phyloP scores from a whole-genome alignment of 2,113 vertebrate genomes.

The Rhinolophus ferrumequinum region DNA sequence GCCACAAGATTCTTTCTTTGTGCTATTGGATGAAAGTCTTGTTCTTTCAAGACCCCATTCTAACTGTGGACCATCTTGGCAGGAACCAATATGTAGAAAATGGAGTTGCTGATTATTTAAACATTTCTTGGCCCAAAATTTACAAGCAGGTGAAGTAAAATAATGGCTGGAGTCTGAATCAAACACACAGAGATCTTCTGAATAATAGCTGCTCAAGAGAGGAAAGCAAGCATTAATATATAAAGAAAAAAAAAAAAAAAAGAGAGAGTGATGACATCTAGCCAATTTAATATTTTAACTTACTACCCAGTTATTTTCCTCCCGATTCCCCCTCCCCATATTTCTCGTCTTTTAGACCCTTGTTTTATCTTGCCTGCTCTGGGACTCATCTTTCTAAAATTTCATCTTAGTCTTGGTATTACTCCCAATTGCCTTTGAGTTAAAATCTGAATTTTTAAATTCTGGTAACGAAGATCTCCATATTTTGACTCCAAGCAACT shows the following conservation, averaged over 20 bases:
- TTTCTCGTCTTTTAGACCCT: neutral
- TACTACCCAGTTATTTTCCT: neutral
- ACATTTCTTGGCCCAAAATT: constrained; percentile 89
- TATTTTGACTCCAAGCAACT: neutral
- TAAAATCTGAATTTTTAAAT: constrained; percentile 23
- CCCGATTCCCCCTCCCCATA: fast-evolving
- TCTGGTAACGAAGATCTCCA: neutral
- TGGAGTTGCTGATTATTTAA: constrained; percentile 86
- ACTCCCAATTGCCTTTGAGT: neutral
- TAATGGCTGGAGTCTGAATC: constrained; percentile 79
- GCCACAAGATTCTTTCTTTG: constrained; percentile 87
- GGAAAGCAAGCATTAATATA: constrained; percentile 44
- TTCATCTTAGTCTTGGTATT: neutral
- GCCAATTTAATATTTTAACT: neutral
- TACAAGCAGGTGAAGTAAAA: constrained; percentile 89
- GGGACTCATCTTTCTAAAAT: neutral
- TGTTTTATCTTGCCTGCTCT: neutral
- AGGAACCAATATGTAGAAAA: constrained; percentile 87
- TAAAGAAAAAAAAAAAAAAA: neutral
- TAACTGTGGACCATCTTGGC: constrained; percentile 76
- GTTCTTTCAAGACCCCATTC: constrained; percentile 90
- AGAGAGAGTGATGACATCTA: neutral
- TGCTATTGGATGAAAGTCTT: constrained; percentile 86
- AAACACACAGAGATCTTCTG: constrained; percentile 88
- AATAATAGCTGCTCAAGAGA: constrained; percentile 82